These are phyloP conservation scores for Apostichopus californicus DNA, from an alignment of 35 echinoderm and acorn worm genomes.

Conservation along the genomic window DNA sequence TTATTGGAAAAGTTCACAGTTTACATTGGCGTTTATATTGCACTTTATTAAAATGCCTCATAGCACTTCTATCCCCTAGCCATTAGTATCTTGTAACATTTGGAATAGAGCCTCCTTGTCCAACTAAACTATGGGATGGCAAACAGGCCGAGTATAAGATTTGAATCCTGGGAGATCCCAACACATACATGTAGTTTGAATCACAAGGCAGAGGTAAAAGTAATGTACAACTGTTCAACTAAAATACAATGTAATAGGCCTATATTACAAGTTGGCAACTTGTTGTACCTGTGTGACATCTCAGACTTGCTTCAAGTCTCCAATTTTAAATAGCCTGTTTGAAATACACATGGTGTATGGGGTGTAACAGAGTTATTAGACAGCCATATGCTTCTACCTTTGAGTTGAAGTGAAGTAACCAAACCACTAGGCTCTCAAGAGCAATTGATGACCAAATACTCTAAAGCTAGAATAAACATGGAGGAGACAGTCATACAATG, in stretches of 20 bases:
- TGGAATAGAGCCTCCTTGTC: no score
- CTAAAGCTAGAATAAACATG: conserved; percentile 14
- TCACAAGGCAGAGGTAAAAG: conserved; percentile 6
- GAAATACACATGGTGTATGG: conserved; percentile 14
- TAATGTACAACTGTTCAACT: neutral
- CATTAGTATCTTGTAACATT: no score
- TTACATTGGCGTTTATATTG: no score
- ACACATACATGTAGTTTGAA: conserved; percentile 14
- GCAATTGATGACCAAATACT: neutral
- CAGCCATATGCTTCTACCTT: conserved; percentile 1
- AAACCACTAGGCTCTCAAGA: neutral
- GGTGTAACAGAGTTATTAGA: conserved; percentile 14
- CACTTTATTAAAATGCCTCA: no score
- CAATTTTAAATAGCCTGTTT: conserved; percentile 6
- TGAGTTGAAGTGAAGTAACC: neutral
- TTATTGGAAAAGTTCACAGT: no score
- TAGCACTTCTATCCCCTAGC: no score
- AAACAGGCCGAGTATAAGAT: no score
- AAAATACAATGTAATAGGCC: no score
- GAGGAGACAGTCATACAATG: conserved; percentile 6
- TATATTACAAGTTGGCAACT: no score
- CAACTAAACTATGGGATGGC: no score
- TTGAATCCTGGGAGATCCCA: neutral
- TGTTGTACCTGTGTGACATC: no score
- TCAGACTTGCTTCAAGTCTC: conserved; percentile 1